Evolutionary conservation across 1,140 invertebrate species (phyloP).

Genomic region (Ostrea denselamellosa): DNA sequence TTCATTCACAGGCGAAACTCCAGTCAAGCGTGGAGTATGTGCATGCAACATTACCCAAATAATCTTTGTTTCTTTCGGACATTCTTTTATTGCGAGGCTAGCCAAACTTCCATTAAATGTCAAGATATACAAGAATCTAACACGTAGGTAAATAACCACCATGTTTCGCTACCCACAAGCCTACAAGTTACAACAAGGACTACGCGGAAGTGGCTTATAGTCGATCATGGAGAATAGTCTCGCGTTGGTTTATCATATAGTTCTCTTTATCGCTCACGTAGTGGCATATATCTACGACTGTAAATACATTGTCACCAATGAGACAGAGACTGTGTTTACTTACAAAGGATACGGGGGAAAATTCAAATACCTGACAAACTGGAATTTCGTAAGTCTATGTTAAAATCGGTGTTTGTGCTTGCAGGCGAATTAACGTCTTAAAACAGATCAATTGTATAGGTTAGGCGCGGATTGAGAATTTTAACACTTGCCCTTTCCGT

Average conservation of each 20-base stretch:
- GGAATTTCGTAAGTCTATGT: slow-evolving; percentile 87
- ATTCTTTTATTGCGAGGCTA: slow-evolving; percentile 19
- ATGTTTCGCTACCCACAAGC: slow-evolving; percentile 8
- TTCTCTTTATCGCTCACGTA: slow-evolving; percentile 3
- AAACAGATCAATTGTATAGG: no score
- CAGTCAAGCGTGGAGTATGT: not conserved
- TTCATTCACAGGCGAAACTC: not conserved
- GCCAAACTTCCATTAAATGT: slow-evolving; percentile 18
- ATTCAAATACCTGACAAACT: slow-evolving; percentile 92
- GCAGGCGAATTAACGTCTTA: not conserved
- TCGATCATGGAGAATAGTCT: not conserved
- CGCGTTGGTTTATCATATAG: not conserved
- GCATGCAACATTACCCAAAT: not conserved
- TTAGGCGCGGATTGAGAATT: no score
- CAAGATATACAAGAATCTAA: slow-evolving; percentile 13
- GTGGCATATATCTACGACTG: slow-evolving; percentile 24
- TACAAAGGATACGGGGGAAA: slow-evolving; percentile 83
- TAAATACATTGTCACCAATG: slow-evolving; percentile 34
- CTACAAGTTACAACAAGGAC: slow-evolving; percentile 2
- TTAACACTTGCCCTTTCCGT: no score
- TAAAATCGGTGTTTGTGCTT: not conserved
- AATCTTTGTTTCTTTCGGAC: not conserved
- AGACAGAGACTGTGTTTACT: slow-evolving; percentile 4
- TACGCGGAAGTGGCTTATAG: not conserved
- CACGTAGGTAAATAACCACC: not conserved